A percentile compares a stretch with the other conserved stretches of the same genome.
Conservation (phyloP, 92 coral and sea anemone species). For the Zoanthus solanderi region DNA sequence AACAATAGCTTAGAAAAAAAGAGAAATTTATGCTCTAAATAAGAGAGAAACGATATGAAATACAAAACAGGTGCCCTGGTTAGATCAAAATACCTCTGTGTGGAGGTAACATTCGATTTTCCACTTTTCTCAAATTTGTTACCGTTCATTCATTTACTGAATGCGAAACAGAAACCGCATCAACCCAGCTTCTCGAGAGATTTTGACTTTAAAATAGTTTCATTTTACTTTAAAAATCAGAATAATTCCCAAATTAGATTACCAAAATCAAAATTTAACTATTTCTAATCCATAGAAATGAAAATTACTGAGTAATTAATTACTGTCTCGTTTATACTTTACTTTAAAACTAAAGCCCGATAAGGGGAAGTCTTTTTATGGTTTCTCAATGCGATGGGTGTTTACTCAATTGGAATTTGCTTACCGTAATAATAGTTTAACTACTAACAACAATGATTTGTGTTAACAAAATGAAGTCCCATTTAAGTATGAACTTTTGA, state of each 20-base stretch:
- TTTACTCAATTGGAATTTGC: neutral
- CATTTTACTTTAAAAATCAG: neutral
- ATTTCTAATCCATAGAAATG: neutral
- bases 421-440: neutral
- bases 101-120: neutral
- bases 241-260: too few species aligned
- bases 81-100: neutral
- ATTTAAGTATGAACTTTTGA: neutral
- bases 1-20: neutral
- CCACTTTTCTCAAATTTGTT: neutral
- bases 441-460: neutral
- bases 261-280: too few species aligned
- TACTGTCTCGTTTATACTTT: neutral
- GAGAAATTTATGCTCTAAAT: neutral
- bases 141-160: neutral
- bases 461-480: constrained; percentile 16
- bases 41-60: neutral
- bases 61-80: neutral
- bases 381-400: neutral
- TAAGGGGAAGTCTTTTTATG: neutral
- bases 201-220: neutral
- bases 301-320: neutral
- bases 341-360: neutral
- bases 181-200: neutral
- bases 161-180: neutral